These are phyloP conservation scores for Drosophila kikkawai DNA, from an alignment of 1,140 invertebrate genomes.

Conservation along the genomic window DNA sequence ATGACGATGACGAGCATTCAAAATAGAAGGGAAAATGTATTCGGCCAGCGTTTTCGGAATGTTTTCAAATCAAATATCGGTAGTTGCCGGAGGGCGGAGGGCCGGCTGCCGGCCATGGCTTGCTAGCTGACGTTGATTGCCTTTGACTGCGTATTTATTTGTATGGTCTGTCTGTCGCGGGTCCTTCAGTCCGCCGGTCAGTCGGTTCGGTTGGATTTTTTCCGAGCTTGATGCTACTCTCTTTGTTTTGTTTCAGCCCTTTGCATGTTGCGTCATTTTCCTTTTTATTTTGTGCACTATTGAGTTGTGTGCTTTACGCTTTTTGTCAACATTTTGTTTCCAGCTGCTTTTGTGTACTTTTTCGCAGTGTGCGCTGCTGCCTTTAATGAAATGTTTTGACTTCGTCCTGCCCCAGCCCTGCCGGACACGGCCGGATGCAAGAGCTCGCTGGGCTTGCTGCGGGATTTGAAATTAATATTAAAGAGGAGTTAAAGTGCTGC, in stretches of 20 bases:
- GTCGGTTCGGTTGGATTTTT: conserved; percentile 38
- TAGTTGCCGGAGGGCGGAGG: conserved; percentile 52
- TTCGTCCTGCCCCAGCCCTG: conserved; percentile 11
- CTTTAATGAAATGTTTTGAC: conserved; percentile 76
- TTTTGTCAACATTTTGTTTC: conserved; percentile 76
- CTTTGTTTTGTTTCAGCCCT: conserved; percentile 42
- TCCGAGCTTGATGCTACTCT: conserved; percentile 18
- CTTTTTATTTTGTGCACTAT: conserved; percentile 70
- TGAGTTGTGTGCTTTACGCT: conserved; percentile 71
- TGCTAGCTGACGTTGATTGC: conserved; percentile 65
- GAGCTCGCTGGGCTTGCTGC: neutral
- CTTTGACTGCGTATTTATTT: conserved; percentile 79
- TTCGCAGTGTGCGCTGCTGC: conserved; percentile 33
- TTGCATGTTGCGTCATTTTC: conserved; percentile 69
- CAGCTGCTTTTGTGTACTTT: conserved; percentile 38
- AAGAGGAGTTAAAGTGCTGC: conserved; percentile 23
- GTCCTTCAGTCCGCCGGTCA: conserved; percentile 27
- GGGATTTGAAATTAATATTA: conserved; percentile 26
- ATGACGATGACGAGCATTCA: conserved; percentile 51
- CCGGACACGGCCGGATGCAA: neutral
- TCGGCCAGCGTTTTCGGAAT: conserved; percentile 67
- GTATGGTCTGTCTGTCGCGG: conserved; percentile 43
- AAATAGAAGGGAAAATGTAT: conserved; percentile 51
- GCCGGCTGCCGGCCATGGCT: conserved; percentile 15
- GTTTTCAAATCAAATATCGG: conserved; percentile 80